phyloP scores from a whole-genome alignment of 2,113 vertebrate species.

The Laterallus jamaicensis region DNA sequence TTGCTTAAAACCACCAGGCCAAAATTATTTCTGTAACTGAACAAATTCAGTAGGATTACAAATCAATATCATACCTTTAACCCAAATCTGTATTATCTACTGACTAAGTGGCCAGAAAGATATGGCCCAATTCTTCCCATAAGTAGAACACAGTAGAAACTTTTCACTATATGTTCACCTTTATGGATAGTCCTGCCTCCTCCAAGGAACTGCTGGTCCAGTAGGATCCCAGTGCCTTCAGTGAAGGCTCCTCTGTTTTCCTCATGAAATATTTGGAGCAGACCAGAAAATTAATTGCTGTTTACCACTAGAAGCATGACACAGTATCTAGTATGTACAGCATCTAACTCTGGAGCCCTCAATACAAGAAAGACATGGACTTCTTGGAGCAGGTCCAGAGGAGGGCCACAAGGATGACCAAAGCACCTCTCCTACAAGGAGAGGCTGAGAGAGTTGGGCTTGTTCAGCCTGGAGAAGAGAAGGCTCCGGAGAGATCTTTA shows the following conservation, averaged over 20 bases:
- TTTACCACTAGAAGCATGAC: not conserved
- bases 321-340: not conserved
- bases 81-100: slow-evolving; percentile 10
- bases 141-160: not conserved
- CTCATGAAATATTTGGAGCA: not conserved
- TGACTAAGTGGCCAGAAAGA: not conserved
- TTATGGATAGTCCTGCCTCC: not conserved
- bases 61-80: not conserved
- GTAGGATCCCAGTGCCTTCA: not conserved
- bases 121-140: not conserved
- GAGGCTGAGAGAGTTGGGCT: too few relatives aligned
- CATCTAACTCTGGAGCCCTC: too few relatives aligned
- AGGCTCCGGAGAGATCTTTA: too few relatives aligned
- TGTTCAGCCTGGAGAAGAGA: too few relatives aligned
- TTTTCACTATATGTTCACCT: not conserved
- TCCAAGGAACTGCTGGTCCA: not conserved
- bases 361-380: too few relatives aligned
- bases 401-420: too few relatives aligned
- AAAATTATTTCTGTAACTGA: not conserved
- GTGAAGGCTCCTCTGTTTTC: not conserved
- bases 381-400: too few relatives aligned
- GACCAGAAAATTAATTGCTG: not conserved
- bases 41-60: not conserved
- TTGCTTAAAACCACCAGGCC: not conserved
- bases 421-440: too few relatives aligned